Evolutionary conservation across 1,140 invertebrate genomes (phyloP), one percentile per base, ranked within the genome.

Genomic region (Cyrtorhinus lividipennis): DNA sequence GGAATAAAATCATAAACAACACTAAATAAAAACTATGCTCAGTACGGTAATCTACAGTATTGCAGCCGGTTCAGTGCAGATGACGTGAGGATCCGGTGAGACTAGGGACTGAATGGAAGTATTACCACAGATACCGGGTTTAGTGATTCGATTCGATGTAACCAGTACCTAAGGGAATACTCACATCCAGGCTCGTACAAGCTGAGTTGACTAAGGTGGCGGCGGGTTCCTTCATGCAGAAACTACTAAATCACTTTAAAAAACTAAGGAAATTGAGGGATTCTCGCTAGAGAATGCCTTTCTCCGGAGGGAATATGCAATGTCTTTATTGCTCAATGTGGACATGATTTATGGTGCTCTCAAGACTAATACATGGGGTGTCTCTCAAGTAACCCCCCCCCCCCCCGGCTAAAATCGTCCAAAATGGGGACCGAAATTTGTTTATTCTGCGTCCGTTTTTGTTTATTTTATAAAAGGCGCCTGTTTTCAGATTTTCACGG

Each of bases 101-200:
- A 46, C 48, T 60, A 26, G 25, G 46, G 23, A 24, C 63, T 46
- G 63, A 56, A 60, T 59, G 62, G 18, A 65, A 89, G 85, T 84
- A 85, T 88, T 79, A 87, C 84, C 85, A 83, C 88, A 53, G 48
- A 53, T 53, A 53, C 48, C 48, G 48, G 12, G 48, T 53, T 84
- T 83, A 80, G 87, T 86, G 84, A 86, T 83, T 80, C 71, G 69
- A 71, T 71, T 68, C 72, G n/a, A 59, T 72, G 70, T 73, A 77
- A 86, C 90, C 90, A 93, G 90, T 93, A 94, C 90, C 90, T 94
- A 89, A 92, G 92, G 88, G 91, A 94, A 94, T 94, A 94, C 90
- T 94, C 91, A 89, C 78, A 82, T 78, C 77, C 79, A 69, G 70
- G 69, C 68, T 53, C 48, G 20, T 10, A 53, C 10, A 53, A 22